Evolutionary conservation across 2,797 vertebrate species (phyloP).

Genomic region (Rhinophrynus dorsalis): DNA sequence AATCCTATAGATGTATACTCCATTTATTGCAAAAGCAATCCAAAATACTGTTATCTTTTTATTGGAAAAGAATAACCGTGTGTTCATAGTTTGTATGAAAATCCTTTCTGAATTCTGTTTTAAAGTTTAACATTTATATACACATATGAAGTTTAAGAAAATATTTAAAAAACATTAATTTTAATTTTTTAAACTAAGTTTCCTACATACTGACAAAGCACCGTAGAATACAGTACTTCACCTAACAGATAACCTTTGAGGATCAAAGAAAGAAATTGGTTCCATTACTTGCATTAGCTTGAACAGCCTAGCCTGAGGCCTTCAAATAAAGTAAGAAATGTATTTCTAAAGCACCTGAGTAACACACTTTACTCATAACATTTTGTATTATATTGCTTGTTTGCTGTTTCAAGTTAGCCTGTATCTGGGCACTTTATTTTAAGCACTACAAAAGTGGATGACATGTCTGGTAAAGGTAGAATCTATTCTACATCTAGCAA

Average conservation of each 20-base stretch:
- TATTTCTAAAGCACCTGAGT: slow-evolving; percentile 90
- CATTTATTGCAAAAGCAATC: no score
- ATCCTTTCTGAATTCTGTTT: no score
- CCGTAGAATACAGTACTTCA: slow-evolving; percentile 56
- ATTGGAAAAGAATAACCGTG: no score
- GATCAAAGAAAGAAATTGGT: slow-evolving; percentile 93
- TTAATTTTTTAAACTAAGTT: slow-evolving; percentile 33
- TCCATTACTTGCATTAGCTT: slow-evolving; percentile 95
- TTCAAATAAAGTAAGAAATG: slow-evolving; percentile 88
- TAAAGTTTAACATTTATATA: no score
- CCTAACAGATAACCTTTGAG: slow-evolving; percentile 69
- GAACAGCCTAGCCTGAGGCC: slow-evolving; percentile 83
- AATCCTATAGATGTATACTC: no score
- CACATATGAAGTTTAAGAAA: background rate
- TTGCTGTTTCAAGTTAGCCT: slow-evolving; percentile 85
- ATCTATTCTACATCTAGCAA: slow-evolving; percentile 71
- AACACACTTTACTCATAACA: slow-evolving; percentile 90
- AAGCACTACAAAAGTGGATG: slow-evolving; percentile 90
- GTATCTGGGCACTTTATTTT: slow-evolving; percentile 91
- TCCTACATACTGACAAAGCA: slow-evolving; percentile 22
- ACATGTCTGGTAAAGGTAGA: slow-evolving; percentile 78
- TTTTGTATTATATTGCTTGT: slow-evolving; percentile 88
- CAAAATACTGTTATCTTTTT: no score
- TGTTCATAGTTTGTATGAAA: no score
- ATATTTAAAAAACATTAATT: slow-evolving; percentile 7